Base-by-base conservation (phyloP, 2,888 invertebrate genomes). In the Phaedon cochleariae region DNA sequence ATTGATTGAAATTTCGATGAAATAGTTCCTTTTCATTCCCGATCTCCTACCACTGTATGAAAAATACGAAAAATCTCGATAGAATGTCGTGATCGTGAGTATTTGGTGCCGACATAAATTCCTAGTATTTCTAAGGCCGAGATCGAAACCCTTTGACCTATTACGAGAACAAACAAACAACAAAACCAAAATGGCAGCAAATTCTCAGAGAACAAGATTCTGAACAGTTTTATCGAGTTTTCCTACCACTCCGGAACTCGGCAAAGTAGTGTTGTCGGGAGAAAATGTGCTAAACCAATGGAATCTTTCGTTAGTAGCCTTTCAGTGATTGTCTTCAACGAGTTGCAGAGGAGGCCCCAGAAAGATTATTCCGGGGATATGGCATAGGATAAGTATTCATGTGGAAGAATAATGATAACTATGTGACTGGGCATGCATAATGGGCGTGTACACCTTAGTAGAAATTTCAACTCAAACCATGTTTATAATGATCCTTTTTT, bases 251-350 rank as follows among this genome's bases (percentile, higher is more conserved):
- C 71, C 71, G 62, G 34, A 58, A 62, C 59, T 64, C 65, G 65
- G 71, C 69, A 73, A 68, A 71, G 70, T 67, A 62, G 71, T 70
- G 64, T 64, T 66, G 60, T 31, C 20, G 17, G 48, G 46, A 65
- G 67, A 59, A 69, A 71, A 73, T 71, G 72, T 69, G 67, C 59
- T 67, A 68, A 62, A 69, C 67, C 70, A 73, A 74, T 73, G 67
- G 67, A 74, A 74, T 74, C 73, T 72, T 67, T 73, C 70, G 64
- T 73, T 74, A 69, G 71, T 71, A 62, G 68, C 67, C 68, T 70
- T 72, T 69, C 69, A 64, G 66, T 67, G 67, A 46, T 20, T 29
- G 52, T 26, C 26, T 3, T 3, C 7, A 26, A 26, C 7, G 26
- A 7, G 7, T 26, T 26, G 3, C 26, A 26, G 26, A 7, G n/a